Conservation (phyloP, 2,797 vertebrate genomes). For the Monodelphis domestica region DNA sequence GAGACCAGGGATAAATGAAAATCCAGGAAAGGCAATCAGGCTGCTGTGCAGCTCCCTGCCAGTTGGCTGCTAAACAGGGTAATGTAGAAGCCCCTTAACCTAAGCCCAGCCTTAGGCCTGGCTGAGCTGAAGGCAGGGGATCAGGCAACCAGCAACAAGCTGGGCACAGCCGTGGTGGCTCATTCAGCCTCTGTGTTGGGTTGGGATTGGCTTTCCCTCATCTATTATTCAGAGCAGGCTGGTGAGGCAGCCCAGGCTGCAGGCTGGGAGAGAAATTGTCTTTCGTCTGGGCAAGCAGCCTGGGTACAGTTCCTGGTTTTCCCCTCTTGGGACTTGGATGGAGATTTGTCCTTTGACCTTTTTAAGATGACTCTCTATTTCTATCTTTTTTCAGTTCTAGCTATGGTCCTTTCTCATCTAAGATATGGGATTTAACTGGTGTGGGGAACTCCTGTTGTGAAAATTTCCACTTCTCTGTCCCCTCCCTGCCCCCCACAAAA, state of each 20-base stretch:
- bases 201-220: background rate
- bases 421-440: background rate
- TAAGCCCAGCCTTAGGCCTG: background rate
- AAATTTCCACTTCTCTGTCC: too few relatives aligned
- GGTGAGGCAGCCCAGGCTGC: constrained; percentile 13
- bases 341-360: background rate
- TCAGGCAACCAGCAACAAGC: background rate
- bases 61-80: constrained; percentile 18
- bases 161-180: background rate
- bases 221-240: constrained; percentile 41
- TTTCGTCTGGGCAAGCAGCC: background rate
- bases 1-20: constrained; percentile 1
- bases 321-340: background rate
- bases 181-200: background rate
- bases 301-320: constrained; percentile 11
- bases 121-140: background rate
- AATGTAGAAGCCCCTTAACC: background rate
- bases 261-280: background rate
- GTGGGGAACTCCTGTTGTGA: background rate
- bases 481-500: background rate
- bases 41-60: background rate
- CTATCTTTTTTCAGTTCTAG: background rate
- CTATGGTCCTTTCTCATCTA: background rate
- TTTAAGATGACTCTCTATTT: background rate
- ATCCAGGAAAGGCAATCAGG: constrained; percentile 22